These are phyloP conservation scores for Himalopsyche anomala DNA, from an alignment of 2,888 invertebrate genomes.

Conservation along the genomic window DNA sequence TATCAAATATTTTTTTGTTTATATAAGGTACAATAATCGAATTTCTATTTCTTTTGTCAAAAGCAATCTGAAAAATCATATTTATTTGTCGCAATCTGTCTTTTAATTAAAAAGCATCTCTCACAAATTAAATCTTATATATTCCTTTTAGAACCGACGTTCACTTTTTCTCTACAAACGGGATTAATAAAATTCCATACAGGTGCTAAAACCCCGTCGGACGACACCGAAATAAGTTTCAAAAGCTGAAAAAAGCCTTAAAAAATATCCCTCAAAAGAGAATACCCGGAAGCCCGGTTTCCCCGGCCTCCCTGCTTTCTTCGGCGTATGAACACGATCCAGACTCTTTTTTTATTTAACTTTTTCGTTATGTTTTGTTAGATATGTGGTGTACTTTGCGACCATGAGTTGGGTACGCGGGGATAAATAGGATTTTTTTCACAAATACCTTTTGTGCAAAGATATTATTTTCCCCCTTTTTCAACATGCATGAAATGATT, in stretches of 20 bases:
- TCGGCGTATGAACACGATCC: slow-evolving; percentile 9
- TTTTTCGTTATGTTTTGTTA: slow-evolving; percentile 36
- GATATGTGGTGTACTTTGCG: slow-evolving; percentile 33
- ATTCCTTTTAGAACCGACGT: slow-evolving; percentile 3
- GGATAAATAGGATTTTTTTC: slow-evolving; percentile 31
- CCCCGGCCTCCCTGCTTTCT: slow-evolving; percentile 24
- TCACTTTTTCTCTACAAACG: slow-evolving; percentile 17
- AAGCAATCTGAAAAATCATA: not conserved
- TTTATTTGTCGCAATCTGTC: not conserved
- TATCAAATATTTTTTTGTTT: no score
- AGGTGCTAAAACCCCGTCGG: slow-evolving; percentile 35
- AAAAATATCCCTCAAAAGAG: slow-evolving; percentile 16
- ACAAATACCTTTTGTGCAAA: slow-evolving; percentile 18
- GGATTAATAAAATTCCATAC: slow-evolving; percentile 40
- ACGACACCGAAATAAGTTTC: slow-evolving; percentile 38
- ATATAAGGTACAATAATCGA: no score
- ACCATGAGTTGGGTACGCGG: slow-evolving; percentile 19
- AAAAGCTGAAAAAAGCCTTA: slow-evolving; percentile 8
- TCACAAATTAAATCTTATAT: slow-evolving; percentile 9
- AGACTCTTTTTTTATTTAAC: slow-evolving; percentile 23
- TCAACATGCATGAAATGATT: slow-evolving; percentile 28
- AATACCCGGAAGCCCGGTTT: slow-evolving; percentile 22
- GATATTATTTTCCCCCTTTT: slow-evolving; percentile 20
- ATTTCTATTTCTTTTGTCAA: not conserved
- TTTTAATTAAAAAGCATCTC: slow-evolving; percentile 39